phyloP scores from a whole-genome alignment of 2,797 vertebrate genomes.

The Apogon talboti region DNA sequence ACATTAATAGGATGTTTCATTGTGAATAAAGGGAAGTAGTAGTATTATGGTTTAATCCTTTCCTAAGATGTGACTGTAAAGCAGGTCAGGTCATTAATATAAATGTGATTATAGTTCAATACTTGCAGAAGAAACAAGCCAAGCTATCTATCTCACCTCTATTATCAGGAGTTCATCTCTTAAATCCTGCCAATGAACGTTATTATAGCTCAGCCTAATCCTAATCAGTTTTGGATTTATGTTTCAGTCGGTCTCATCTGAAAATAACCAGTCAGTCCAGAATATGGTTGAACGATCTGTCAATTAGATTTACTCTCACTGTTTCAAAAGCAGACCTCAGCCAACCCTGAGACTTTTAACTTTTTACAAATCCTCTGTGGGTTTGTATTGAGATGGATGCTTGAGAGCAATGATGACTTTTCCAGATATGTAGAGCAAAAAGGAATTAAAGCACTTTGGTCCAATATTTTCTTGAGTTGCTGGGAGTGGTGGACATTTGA shows the following conservation, averaged over 20 bases:
- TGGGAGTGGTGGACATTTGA: constrained; percentile 49
- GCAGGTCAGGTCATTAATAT: constrained; percentile 4
- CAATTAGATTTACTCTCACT: constrained; percentile 45
- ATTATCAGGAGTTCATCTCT: constrained; percentile 17
- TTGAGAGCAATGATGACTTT: constrained; percentile 61
- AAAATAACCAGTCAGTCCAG: constrained; percentile 33
- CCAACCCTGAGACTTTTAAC: constrained; percentile 44
- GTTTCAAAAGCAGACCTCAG: constrained; percentile 26
- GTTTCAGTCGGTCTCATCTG: constrained; percentile 24
- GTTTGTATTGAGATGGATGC: constrained; percentile 33
- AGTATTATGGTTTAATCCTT: not conserved
- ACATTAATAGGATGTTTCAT: constrained; percentile 8
- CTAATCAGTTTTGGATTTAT: constrained; percentile 41
- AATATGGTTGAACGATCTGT: constrained; percentile 30
- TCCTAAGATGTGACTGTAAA: not conserved
- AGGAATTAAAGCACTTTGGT: constrained; percentile 48
- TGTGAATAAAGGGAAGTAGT: not conserved
- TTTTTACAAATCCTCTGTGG: constrained; percentile 54
- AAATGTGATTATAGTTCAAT: not conserved
- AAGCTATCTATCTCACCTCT: constrained; percentile 4
- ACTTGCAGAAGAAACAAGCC: constrained; percentile 13
- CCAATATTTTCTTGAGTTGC: constrained; percentile 55
- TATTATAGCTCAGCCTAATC: constrained; percentile 15
- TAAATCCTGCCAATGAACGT: constrained; percentile 30
- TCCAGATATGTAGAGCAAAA: constrained; percentile 70